phyloP scores from a whole-genome alignment of 2,113 vertebrate genomes.

The Aegotheles bennettii region DNA sequence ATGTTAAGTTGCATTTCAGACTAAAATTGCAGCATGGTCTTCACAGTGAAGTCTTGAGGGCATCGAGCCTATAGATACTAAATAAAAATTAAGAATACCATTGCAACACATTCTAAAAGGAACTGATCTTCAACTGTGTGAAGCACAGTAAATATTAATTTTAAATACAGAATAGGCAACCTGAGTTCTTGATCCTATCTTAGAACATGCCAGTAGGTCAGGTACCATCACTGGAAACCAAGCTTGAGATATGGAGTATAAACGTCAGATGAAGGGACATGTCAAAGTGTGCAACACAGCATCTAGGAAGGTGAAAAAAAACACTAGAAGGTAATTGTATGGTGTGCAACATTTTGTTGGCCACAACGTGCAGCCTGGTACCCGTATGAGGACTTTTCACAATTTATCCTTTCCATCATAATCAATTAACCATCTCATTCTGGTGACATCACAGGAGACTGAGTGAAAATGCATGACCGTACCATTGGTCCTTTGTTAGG shows the following conservation, averaged over 20 bases:
- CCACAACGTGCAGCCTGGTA: background rate
- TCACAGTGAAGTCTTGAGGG: background rate
- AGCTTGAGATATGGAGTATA: background rate
- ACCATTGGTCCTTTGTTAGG: background rate
- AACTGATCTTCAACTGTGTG: background rate
- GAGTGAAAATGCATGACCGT: background rate
- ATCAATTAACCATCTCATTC: background rate
- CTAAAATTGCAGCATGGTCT: background rate
- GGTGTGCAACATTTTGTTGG: background rate
- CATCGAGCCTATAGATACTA: background rate
- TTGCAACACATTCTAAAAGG: background rate
- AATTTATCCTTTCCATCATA: background rate
- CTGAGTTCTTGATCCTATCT: background rate
- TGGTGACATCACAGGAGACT: background rate
- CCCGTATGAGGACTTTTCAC: accelerated
- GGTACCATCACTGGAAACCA: background rate
- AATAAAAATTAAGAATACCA: background rate
- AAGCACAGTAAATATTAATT: background rate
- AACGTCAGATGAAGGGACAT: background rate
- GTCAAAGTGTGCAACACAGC: background rate
- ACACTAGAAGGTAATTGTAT: too few species aligned
- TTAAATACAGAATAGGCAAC: background rate
- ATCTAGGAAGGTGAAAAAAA: background rate
- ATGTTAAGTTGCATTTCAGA: background rate
- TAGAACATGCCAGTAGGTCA: background rate